These are phyloP conservation scores for Pseudococcus longispinus DNA, from an alignment of 2,888 invertebrate species.

Conservation along the genomic window DNA sequence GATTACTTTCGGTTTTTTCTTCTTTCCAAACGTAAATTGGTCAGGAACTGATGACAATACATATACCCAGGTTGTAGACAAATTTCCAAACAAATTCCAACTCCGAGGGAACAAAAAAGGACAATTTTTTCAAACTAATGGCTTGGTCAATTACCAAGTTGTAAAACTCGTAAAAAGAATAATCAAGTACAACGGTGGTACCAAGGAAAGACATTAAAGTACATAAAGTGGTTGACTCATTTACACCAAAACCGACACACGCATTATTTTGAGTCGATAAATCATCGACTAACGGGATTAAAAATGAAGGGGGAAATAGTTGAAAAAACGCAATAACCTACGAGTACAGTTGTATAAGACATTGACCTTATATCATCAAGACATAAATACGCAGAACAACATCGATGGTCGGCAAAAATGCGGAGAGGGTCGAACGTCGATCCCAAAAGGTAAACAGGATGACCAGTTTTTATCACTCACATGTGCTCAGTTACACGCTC, in stretches of 20 bases:
- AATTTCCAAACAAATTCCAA: background rate
- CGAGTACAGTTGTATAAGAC: conserved; percentile 28
- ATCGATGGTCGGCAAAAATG: conserved; percentile 43
- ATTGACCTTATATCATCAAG: conserved; percentile 43
- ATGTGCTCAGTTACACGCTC: background rate
- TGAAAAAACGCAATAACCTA: conserved; percentile 34
- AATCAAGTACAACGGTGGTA: background rate
- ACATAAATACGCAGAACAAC: conserved; percentile 41
- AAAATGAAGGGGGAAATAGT: background rate
- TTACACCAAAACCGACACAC: background rate
- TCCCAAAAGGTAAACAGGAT: conserved; percentile 30
- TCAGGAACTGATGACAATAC: background rate
- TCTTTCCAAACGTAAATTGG: background rate
- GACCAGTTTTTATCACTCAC: conserved; percentile 2
- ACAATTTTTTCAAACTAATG: background rate
- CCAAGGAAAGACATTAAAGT: background rate
- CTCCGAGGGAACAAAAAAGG: background rate
- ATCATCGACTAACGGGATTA: conserved; percentile 30
- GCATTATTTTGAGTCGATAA: conserved; percentile 21
- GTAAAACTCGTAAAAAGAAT: background rate
- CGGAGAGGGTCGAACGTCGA: background rate
- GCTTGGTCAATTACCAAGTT: background rate
- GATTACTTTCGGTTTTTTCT: background rate
- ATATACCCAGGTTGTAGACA: background rate
- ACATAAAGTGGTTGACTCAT: background rate